phyloP scores from a whole-genome alignment of 2,797 vertebrate genomes.

The Sebastes ruberrimus region DNA sequence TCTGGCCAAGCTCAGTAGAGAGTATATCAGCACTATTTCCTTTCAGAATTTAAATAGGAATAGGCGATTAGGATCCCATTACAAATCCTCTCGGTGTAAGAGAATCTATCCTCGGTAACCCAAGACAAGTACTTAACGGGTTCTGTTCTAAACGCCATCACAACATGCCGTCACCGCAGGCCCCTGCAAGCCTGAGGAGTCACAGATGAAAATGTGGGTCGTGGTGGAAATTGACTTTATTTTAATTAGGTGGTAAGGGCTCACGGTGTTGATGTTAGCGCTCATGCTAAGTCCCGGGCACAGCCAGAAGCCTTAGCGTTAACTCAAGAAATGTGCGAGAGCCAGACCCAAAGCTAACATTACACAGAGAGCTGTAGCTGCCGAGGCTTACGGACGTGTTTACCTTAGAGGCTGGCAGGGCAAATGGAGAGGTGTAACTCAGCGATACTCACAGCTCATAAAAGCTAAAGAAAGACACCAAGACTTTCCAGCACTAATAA shows the following conservation, averaged over 20 bases:
- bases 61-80: slow-evolving; percentile 26
- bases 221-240: slow-evolving; percentile 36
- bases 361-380: slow-evolving; percentile 58
- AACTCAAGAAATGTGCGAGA: slow-evolving; percentile 53
- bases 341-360: slow-evolving; percentile 60
- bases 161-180: not conserved
- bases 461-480: slow-evolving; percentile 26
- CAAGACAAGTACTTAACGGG: slow-evolving; percentile 7
- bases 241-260: slow-evolving; percentile 44
- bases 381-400: slow-evolving; percentile 54
- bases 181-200: slow-evolving; percentile 1
- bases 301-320: slow-evolving; percentile 44
- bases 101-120: slow-evolving; percentile 4
- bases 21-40: not conserved
- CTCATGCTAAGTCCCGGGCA: slow-evolving; percentile 40
- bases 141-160: not conserved
- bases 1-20: not conserved
- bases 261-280: slow-evolving; percentile 55
- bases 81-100: slow-evolving; percentile 31
- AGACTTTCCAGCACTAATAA: not conserved
- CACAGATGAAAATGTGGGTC: slow-evolving; percentile 44
- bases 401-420: slow-evolving; percentile 45
- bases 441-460: slow-evolving; percentile 23
- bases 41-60: not conserved
- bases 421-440: slow-evolving; percentile 30